Conservation (phyloP, 1,140 invertebrate genomes). For the Calliphora vicina region DNA sequence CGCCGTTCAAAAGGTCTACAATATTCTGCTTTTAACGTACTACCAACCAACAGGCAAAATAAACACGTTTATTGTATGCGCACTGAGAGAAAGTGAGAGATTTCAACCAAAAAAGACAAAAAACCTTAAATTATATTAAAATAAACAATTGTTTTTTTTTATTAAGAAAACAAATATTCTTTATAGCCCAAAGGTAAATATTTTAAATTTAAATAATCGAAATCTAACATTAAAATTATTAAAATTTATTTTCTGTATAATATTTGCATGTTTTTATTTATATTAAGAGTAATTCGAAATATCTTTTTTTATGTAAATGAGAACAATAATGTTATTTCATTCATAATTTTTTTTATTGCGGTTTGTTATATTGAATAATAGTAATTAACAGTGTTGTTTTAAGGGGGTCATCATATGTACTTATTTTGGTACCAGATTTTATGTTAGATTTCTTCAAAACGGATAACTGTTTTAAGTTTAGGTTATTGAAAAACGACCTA, state of each 20-base stretch:
- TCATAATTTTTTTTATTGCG: not conserved
- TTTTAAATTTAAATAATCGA: no score
- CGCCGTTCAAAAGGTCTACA: not conserved
- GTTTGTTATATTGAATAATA: not conserved
- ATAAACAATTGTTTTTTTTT: not conserved
- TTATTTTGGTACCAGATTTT: no score
- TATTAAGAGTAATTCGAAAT: not conserved
- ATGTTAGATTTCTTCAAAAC: no score
- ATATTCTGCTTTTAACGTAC: not conserved
- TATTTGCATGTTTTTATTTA: not conserved
- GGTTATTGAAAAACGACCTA: no score
- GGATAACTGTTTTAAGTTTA: no score
- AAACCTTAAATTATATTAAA: not conserved
- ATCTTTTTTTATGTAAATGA: not conserved
- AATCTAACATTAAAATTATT: not conserved
- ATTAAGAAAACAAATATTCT: not conserved
- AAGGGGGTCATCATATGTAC: not conserved
- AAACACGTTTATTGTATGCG: conserved; percentile 25
- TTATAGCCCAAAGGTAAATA: not conserved
- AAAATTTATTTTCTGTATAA: not conserved
- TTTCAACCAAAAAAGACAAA: not conserved
- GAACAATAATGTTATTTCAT: not conserved
- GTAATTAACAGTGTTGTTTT: not conserved
- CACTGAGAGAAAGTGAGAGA: conserved; percentile 20
- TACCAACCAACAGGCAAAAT: not conserved